Base-by-base conservation (phyloP, 2,113 vertebrate genomes). In the Loxodonta africana region DNA sequence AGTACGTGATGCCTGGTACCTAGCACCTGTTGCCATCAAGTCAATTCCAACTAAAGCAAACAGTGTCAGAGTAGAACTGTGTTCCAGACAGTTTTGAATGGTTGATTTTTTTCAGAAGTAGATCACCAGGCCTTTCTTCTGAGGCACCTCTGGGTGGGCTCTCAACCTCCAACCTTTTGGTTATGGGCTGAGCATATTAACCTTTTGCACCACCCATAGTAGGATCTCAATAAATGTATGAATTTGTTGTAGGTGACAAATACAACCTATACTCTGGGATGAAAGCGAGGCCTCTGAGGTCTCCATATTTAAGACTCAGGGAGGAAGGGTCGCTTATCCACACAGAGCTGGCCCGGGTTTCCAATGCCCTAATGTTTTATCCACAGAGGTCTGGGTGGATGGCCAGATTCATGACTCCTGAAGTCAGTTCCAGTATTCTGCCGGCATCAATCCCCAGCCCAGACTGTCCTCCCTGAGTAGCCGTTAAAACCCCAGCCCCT, bases 401-500 rank as follows among this genome's bases (percentile, higher is more conserved):
- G 25, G 10, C 11, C 44, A 48, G 21, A 48, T 33, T 62, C 21
- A 53, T 21, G 48, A 44, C 57, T 28, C 77, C 17, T 41, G 37
- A n/a, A n/a, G 86, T 46, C 67, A 57, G 37, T 57, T 33, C 44
- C 41, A 74, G 48, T 12, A 4, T 14, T 37, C 63, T 53, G 15
- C 30, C 57, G 20, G 2, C 57, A 44, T 37, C 18, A 21, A 17
- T 26, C 2, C 46, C 0, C 0, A 0, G 9, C 41, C 84, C 23
- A 48, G 48, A 15, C 69, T 78, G 3, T 1, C 14, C 37, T 11
- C 0, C 7, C 14, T 5, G 0, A 51, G 41, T 26, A 37, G n/a
- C 5, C 57, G 2, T 15, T 26, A 65, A 63, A 41, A 5, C 14
- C 62, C 41, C 65, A 11, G 15, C 25, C 28, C 18, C 83, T 33